Evolutionary conservation across 2,797 vertebrate genomes (phyloP), one percentile per base, ranked within the genome.

Genomic region (Sebastes flavidus): DNA sequence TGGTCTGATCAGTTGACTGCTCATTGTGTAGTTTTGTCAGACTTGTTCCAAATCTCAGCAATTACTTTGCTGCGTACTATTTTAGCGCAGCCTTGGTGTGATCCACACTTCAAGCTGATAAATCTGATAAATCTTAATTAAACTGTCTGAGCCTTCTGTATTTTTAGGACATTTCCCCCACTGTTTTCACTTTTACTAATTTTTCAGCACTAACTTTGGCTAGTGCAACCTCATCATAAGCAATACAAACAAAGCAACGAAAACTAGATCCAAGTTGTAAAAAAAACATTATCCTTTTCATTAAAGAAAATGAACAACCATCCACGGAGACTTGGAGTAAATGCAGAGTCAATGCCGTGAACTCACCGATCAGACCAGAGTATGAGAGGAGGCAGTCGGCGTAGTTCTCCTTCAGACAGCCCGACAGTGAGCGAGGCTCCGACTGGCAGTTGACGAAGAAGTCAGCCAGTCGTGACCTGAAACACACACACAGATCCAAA

Each of bases 401-500:
- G 4, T 99, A 99, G 96, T 98, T 99, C 89, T 99, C 98, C 94
- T 98, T 99, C 89, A 99, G 95, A 87, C 98, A 99, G 91, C 97
- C 96, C 9, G 98, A 98, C 90, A 95, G 92, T 11, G 98, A 98
- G 85, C 97, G 97, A 38, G 96, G 94, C 92, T 99, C 98, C 0
- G 98, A 96, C 91, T 98, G 98, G 94, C 98, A 99, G 97, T 98
- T 99, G 67, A 97, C 96, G 77, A 99, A 97, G 95, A 99, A 99
- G 94, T 99, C 98, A 25, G 98, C 98, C 81, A 99, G 97, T 88
- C 98, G 97, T 91, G 98, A 99, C 95, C 98, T 99, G 92, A 42
- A 90, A 80, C 59, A 78, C 78, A 72, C 59, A 85, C 24, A 85
- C 60, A 68, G 2, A 81, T 25, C 22, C 36, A 78, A 32, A 80